Percentiles rank a stretch among this genome's conserved stretches.
These are phyloP conservation scores for Tamias sibiricus DNA, from an alignment of 2,113 vertebrate species.

Conservation along the genomic window DNA sequence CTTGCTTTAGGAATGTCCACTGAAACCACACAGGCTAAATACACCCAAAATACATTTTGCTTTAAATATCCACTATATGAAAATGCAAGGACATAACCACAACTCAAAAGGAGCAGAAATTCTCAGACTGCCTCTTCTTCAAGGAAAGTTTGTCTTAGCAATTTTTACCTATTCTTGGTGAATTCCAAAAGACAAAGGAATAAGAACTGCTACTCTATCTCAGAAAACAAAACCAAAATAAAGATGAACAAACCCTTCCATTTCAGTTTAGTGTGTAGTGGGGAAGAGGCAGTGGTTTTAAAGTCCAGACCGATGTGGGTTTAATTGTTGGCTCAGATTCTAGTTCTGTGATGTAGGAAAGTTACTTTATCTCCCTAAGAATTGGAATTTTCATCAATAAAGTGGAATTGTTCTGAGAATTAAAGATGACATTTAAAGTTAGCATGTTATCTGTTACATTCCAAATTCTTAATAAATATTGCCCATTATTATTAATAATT, in stretches of 20 bases:
- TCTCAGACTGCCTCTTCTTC: background rate
- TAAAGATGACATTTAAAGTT: background rate
- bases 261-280: background rate
- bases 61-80: background rate
- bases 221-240: conserved; percentile 2
- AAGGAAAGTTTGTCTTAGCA: background rate
- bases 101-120: conserved; percentile 9
- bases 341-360: background rate
- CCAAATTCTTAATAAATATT: conserved; percentile 22
- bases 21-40: background rate
- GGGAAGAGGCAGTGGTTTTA: background rate
- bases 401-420: conserved; percentile 20
- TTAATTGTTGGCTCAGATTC: background rate
- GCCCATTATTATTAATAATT: background rate
- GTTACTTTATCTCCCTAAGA: background rate
- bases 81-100: background rate
- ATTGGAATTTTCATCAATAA: background rate
- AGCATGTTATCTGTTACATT: conserved; percentile 13
- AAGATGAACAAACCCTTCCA: background rate
- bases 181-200: conserved; percentile 35
- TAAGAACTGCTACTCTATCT: background rate
- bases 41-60: background rate
- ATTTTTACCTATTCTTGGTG: background rate
- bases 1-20: background rate
- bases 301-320: background rate